phyloP scores from a whole-genome alignment of 2,888 invertebrate species.

The Bombylius discolor region DNA sequence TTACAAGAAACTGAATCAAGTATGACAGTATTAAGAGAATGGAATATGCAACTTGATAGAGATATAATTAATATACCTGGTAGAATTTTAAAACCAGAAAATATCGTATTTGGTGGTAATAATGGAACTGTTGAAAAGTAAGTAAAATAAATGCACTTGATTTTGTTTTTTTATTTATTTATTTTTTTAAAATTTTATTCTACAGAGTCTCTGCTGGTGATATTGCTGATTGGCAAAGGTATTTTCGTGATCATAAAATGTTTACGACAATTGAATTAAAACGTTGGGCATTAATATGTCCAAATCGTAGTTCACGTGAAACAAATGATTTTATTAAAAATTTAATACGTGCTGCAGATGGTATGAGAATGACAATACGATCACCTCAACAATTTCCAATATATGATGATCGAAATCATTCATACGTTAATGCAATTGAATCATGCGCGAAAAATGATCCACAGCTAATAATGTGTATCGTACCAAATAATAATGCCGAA shows the following conservation, averaged over 20 bases:
- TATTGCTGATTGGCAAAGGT: constrained; percentile 65
- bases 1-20: constrained; percentile 43
- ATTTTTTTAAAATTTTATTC: not conserved
- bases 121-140: constrained; percentile 19
- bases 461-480: constrained; percentile 52
- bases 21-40: constrained; percentile 50
- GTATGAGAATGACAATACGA: constrained; percentile 37
- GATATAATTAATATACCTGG: constrained; percentile 51
- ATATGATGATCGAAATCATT: constrained; percentile 45
- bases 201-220: constrained; percentile 36
- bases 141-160: not conserved
- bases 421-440: constrained; percentile 50
- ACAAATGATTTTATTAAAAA: constrained; percentile 24
- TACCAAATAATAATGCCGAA: constrained; percentile 58
- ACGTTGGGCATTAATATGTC: constrained; percentile 36
- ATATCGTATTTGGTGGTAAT: constrained; percentile 42
- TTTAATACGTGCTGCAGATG: constrained; percentile 34
- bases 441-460: constrained; percentile 44
- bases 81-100: constrained; percentile 51
- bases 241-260: constrained; percentile 44
- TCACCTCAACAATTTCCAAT: constrained; percentile 35
- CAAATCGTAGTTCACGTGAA: constrained; percentile 22
- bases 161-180: not conserved
- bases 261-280: constrained; percentile 23
- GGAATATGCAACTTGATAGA: constrained; percentile 56